A percentile compares a stretch with the other conserved stretches of the same genome.
Evolutionary conservation across 2,797 vertebrate genomes (phyloP).

Genomic region (Rhadinocentrus ornatus): DNA sequence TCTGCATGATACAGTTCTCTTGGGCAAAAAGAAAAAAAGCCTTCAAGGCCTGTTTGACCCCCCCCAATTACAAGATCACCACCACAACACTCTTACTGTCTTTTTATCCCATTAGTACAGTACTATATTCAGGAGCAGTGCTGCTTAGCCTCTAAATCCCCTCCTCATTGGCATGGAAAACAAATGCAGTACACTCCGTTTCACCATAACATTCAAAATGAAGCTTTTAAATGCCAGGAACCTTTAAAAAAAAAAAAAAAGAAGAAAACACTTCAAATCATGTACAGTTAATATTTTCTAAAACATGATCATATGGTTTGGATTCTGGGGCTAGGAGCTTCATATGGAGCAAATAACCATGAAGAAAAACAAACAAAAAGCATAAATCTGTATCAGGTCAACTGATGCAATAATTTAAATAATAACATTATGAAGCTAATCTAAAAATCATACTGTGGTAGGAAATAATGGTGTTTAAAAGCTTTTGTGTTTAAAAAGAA

Average conservation of each 20-base stretch:
- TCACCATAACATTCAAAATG: slow-evolving; percentile 52
- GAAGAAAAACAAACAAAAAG: slow-evolving; percentile 31
- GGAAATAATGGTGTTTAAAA: slow-evolving; percentile 39
- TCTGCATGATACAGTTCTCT: slow-evolving; percentile 34
- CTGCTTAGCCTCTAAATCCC: slow-evolving; percentile 48
- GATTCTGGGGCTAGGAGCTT: slow-evolving; percentile 41
- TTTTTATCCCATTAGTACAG: slow-evolving; percentile 25
- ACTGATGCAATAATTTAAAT: slow-evolving; percentile 80
- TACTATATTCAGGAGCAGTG: slow-evolving; percentile 31
- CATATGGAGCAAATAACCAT: slow-evolving; percentile 32
- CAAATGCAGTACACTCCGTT: slow-evolving; percentile 42
- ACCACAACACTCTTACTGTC: slow-evolving; percentile 11
- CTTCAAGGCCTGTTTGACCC: not conserved
- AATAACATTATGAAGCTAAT: slow-evolving; percentile 34
- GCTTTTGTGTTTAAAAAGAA: not conserved
- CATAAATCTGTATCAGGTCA: slow-evolving; percentile 79
- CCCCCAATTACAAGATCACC: slow-evolving; percentile 10
- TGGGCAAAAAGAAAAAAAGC: slow-evolving; percentile 13
- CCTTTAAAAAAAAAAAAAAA: slow-evolving; percentile 32
- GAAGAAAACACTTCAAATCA: slow-evolving; percentile 13
- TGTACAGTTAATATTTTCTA: slow-evolving; percentile 36
- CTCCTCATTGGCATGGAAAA: slow-evolving; percentile 58
- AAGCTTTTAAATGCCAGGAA: slow-evolving; percentile 60
- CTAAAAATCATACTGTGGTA: slow-evolving; percentile 37
- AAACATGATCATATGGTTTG: slow-evolving; percentile 34